Conservation (phyloP, 2,888 invertebrate genomes). For the Marasmarcha lunaedactyla region DNA sequence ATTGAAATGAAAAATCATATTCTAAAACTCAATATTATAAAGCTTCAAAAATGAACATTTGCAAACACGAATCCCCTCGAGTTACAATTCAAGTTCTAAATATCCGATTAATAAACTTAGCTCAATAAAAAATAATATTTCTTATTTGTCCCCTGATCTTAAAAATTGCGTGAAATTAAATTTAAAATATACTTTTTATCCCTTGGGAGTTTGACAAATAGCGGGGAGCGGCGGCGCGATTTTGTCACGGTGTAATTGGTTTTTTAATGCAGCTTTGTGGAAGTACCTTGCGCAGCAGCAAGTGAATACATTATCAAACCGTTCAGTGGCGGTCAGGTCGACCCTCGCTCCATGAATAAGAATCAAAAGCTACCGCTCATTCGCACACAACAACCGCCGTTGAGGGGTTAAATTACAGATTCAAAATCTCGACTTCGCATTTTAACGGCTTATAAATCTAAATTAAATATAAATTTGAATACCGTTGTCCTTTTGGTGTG, state of each 20-base stretch:
- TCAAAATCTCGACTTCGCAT: constrained; percentile 35
- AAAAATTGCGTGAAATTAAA: constrained; percentile 70
- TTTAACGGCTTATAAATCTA: constrained; percentile 58
- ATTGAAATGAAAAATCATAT: no score
- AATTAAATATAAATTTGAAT: constrained; percentile 46
- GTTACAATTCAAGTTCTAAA: constrained; percentile 13
- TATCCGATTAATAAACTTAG: constrained; percentile 45
- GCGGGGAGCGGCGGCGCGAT: constrained; percentile 54
- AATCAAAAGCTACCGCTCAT: constrained; percentile 41
- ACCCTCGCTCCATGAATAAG: constrained; percentile 57
- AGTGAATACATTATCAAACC: constrained; percentile 71
- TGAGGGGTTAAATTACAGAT: constrained; percentile 55
- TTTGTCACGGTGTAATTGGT: constrained; percentile 69
- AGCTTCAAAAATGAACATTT: no score
- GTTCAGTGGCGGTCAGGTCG: constrained; percentile 50
- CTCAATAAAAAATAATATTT: constrained; percentile 54
- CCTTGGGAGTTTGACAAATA: constrained; percentile 67
- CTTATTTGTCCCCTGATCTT: constrained; percentile 52
- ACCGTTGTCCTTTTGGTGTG: constrained; percentile 19
- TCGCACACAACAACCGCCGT: background rate
- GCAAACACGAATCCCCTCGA: no score
- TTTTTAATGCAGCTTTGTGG: constrained; percentile 63
- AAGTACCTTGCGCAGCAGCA: constrained; percentile 68
- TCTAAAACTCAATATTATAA: no score
- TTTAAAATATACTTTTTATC: constrained; percentile 65